phyloP scores from a whole-genome alignment of 2,888 invertebrate species.

The Parnassius smintheus region DNA sequence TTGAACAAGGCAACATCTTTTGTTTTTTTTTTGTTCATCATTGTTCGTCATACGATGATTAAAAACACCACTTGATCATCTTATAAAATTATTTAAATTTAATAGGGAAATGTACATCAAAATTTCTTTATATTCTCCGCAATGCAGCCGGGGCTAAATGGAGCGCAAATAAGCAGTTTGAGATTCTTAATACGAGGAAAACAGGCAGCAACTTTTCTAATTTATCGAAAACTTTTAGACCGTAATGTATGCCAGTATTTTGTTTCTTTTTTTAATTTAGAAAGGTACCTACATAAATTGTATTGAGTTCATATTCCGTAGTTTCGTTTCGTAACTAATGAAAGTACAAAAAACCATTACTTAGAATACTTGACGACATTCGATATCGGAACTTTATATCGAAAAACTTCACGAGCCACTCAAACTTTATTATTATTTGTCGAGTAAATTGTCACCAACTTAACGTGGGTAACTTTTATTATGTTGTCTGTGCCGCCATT shows the following conservation, averaged over 20 bases:
- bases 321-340: no score
- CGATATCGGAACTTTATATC: conserved; percentile 7
- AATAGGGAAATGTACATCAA: conserved; percentile 1
- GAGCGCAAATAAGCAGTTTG: conserved; percentile 5
- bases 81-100: not conserved
- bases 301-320: not conserved
- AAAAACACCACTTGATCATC: no score
- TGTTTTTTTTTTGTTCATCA: no score
- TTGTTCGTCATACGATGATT: no score
- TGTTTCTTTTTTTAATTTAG: no score
- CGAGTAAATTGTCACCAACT: conserved; percentile 23
- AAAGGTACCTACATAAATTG: no score
- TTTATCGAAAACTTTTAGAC: conserved; percentile 13
- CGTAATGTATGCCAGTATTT: not conserved
- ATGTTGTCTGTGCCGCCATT: conserved; percentile 21
- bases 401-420: conserved; percentile 5
- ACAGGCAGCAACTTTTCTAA: conserved; percentile 3
- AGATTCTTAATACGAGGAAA: conserved; percentile 8
- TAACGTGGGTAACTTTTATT: conserved; percentile 27
- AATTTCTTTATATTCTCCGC: conserved; percentile 1
- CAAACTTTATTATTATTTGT: conserved; percentile 16
- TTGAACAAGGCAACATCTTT: no score
- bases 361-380: not conserved
- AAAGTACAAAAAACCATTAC: no score
- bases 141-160: conserved; percentile 8